Conservation (phyloP, 1,140 invertebrate genomes). For the Stratiolaelaps scimitus region DNA sequence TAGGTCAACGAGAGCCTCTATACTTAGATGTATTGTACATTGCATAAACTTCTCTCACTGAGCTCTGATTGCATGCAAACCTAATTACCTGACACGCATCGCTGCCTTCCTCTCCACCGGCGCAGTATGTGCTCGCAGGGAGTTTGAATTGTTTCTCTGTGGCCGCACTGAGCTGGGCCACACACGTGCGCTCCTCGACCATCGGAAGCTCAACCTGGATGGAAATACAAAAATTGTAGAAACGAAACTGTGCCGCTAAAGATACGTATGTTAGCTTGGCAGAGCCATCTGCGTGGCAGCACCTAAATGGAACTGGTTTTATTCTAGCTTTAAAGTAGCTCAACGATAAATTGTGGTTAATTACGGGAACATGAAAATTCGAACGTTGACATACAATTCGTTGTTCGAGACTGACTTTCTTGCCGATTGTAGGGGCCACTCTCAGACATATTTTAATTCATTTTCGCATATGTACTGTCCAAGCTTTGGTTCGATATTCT, state of each 20-base stretch:
- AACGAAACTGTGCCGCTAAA: not conserved
- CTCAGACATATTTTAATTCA: no score
- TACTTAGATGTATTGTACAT: not conserved
- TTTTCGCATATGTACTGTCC: no score
- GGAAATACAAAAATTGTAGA: not conserved
- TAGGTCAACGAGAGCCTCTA: not conserved
- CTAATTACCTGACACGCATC: constrained; percentile 84
- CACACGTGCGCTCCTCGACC: constrained; percentile 78
- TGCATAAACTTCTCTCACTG: no score
- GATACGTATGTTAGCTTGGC: not conserved
- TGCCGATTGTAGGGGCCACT: no score
- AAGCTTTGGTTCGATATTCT: no score
- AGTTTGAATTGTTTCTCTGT: constrained; percentile 85
- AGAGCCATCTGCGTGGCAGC: not conserved
- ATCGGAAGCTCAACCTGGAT: constrained; percentile 67
- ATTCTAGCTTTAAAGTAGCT: constrained; percentile 29
- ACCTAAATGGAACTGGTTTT: no score
- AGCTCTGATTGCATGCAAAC: no score
- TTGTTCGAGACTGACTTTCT: no score
- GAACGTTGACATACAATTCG: no score
- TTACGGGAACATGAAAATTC: no score
- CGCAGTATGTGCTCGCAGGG: constrained; percentile 80
- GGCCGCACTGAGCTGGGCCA: constrained; percentile 78
- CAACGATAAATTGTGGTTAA: not conserved
- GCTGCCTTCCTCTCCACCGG: constrained; percentile 76